Base-by-base conservation (phyloP, 2,113 vertebrate species). In the Myotis brandtii region DNA sequence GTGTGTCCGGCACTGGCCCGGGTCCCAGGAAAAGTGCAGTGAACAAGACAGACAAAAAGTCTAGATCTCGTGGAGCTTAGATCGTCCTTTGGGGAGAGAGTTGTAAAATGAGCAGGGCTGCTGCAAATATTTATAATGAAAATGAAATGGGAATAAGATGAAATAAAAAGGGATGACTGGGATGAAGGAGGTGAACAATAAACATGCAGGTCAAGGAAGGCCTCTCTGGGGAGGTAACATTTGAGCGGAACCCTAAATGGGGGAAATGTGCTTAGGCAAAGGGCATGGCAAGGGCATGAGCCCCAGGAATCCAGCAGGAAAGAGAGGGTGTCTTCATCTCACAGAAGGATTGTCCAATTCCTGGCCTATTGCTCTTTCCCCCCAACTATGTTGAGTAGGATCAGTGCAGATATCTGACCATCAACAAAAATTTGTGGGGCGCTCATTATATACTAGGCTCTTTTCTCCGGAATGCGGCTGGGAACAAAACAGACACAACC, bases 261-360 rank as follows among this genome's bases (percentile, higher is more conserved):
- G 76, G 37, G 54, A 2, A 48, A 18, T 12, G 9, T 21, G 8
- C 17, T 59, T 37, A 17, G 30, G 46, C 10, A 3, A 37, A 79
- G 34, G 40, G 10, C 56, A 34, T 13, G 21, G 59, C 4, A 7
- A 62, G 50, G 13, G 16, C 30, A 20, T 8, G 50, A 1, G 9
- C 16, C 56, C 62, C 32, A 12, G 0, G 10, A 0, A 30, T 2
- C 10, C 8, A 37, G 23, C 4, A 13, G 62, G 79, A 27, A 50
- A 25, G 4, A n/a, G 46, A 69, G 2, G 43, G 52, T 25, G 18
- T 14, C 52, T 46, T 59, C 59, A n/a, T 56, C 12, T 56, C 48
- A 48, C 16, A 32, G 70, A 73, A 40, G 12, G 10, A 2, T 12
- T 64, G 77, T 32, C 30, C 8, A 6, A 37, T n/a, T 40, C 34